Base-by-base conservation (phyloP, 2,797 vertebrate species). In the Hydrophis major region DNA sequence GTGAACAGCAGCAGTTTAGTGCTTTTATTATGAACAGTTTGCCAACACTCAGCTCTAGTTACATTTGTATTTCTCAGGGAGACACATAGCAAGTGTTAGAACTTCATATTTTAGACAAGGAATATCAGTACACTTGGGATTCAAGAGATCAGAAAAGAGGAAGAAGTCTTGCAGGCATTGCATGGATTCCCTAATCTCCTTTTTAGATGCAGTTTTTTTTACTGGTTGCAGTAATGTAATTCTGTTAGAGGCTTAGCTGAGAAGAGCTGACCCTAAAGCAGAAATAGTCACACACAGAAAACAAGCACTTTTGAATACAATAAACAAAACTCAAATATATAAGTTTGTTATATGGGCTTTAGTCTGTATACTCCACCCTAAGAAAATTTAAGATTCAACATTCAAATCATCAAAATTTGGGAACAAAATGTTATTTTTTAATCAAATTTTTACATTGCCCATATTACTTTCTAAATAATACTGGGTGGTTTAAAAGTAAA, bases 11-110 rank as follows among this genome's bases (percentile, higher is more conserved):
- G 7, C 0, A 16, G 3, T 42, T 55, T 63, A 88, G 1, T 55
- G 37, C 37, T 47, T 47, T 83, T 47, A 83, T 83, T 11, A 47
- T 47, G 37, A 47, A 83, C 37, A 83, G 4, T 8, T 56, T 14
- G 86, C 57, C 22, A 8, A 0, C 22, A 6, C 32, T 61, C 56
- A 69, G 0, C 18, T 50, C 22, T 88, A 60, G 0, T 11, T 25
- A 6, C 1, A 4, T 0, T 0, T n/a, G 22, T 22, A 60, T 42
- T 16, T 90, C n/a, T n/a, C 20, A 25, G 69, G 16, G 69, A 74
- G 20, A 50, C 22, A 13, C 1, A 4, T 16, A 25, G 14, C 60
- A 89, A 63, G 25, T 14, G 27, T 16, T 22, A 53, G 57, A 60
- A 90, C 6, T 78, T 90, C 8, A 50, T 8, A 28, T 83, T 83